Evolutionary conservation across 2,797 vertebrate genomes (phyloP), one percentile per base, ranked within the genome.

Genomic region (Anguilla anguilla): DNA sequence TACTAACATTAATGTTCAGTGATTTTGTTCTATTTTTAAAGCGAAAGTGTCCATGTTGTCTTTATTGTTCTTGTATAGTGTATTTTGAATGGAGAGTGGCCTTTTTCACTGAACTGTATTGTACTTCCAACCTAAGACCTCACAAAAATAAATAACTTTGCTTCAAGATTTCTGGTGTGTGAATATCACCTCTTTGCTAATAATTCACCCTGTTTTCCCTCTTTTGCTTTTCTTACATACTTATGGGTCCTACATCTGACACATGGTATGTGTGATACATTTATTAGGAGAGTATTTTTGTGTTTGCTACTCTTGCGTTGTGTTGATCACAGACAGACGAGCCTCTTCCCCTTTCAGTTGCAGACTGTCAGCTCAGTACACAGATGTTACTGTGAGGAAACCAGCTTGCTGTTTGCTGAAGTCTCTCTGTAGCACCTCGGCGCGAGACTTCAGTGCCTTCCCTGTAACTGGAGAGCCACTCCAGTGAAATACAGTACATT

Each of bases 351-450:
- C 69, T 17, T 55, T 51, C 28, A 35, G 53, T 31, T 77, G 25
- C 64, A 86, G 61, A 17, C 49, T 86, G 85, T 86, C 49, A 79
- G 67, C 43, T 86, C 74, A 51, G 69, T 15, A 86, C 85, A 86
- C 85, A 86, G 69, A 39, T 79, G 51, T 49, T 31, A 31, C 85
- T 86, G 85, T 74, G 85, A 72, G 85, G 74, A 53, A 53, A 46
- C 64, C 51, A 57, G 53, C 51, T 28, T 7, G 7, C 69, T 86
- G 49, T 86, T 79, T 86, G 79, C 85, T 28, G 49, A 55, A 86
- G 46, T 35, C 64, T 9, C 22, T 67, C 22, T 69, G 35, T 49
- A 85, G 64, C 84, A 85, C 84, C 84, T 85, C 59, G n/a, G 25
- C 3, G 6, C 84, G 6, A 49, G 59, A 67, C 59, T 69, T 85